phyloP scores from a whole-genome alignment of 2,797 vertebrate genomes.

The Danio choprae region DNA sequence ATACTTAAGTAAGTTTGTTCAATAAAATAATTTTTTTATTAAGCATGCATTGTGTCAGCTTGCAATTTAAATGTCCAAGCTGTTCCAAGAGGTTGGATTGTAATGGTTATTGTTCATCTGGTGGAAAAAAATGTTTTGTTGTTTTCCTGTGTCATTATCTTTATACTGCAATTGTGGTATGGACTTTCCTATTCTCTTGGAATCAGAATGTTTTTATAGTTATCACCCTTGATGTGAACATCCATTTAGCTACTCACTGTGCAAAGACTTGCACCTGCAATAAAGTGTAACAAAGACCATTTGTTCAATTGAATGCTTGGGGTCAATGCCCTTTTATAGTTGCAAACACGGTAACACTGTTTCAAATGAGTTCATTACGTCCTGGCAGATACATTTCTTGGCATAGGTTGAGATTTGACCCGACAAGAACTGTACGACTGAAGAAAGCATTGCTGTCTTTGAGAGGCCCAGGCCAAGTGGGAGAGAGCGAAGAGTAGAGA shows the following conservation, averaged over 20 bases:
- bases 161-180: not conserved
- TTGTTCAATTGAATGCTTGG: slow-evolving; percentile 2
- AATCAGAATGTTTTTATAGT: no score
- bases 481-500: not conserved
- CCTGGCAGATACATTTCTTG: slow-evolving; percentile 25
- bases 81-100: no score
- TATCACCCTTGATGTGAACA: not conserved
- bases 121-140: no score
- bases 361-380: not conserved
- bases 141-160: not conserved
- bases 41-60: no score
- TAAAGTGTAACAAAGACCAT: not conserved
- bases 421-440: slow-evolving; percentile 39
- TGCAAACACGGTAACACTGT: not conserved
- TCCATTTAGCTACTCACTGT: not conserved
- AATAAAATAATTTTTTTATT: no score
- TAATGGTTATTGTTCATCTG: no score
- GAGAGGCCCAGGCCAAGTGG: slow-evolving; percentile 3
- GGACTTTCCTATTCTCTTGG: not conserved
- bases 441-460: slow-evolving; percentile 34
- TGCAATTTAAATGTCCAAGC: no score
- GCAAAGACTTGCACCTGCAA: not conserved
- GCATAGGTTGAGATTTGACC: slow-evolving; percentile 23
- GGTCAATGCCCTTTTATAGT: not conserved
- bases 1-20: no score